Percentiles rank a stretch among this genome's conserved stretches.
These are phyloP conservation scores for Phymanthus crucifer DNA, from an alignment of 92 coral and sea anemone genomes.

Conservation along the genomic window DNA sequence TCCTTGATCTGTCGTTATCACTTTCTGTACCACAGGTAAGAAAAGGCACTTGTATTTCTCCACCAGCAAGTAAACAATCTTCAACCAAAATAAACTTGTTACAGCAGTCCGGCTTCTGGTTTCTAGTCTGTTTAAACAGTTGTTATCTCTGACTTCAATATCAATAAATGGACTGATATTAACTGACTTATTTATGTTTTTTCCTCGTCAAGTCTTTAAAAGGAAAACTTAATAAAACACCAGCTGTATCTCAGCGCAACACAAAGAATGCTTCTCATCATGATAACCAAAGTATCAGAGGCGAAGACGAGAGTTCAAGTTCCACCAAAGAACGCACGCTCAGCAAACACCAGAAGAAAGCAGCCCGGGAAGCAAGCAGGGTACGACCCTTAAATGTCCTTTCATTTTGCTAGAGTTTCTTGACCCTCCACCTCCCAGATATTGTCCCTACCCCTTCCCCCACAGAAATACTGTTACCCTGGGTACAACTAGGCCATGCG, in stretches of 20 bases:
- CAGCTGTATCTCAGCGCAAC: not conserved
- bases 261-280: not conserved
- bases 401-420: not conserved
- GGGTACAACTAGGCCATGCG: no score
- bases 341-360: constrained; percentile 80
- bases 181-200: no score
- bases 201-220: constrained; percentile 9
- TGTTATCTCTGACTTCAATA: no score
- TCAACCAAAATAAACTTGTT: no score
- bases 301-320: not conserved
- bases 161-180: no score
- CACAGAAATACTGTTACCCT: not conserved
- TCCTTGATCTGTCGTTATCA: constrained; percentile 87
- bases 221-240: not conserved
- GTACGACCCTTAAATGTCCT: constrained; percentile 44
- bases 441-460: not conserved
- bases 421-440: not conserved
- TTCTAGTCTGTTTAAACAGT: no score
- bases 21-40: constrained; percentile 56
- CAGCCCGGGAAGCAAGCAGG: constrained; percentile 68
- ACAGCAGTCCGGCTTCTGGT: no score
- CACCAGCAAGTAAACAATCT: no score
- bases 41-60: not conserved
- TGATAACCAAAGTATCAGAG: not conserved
- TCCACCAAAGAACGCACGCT: constrained; percentile 21